Evolutionary conservation across 2,888 invertebrate species (phyloP).

Genomic region (Heliconius ethilla): DNA sequence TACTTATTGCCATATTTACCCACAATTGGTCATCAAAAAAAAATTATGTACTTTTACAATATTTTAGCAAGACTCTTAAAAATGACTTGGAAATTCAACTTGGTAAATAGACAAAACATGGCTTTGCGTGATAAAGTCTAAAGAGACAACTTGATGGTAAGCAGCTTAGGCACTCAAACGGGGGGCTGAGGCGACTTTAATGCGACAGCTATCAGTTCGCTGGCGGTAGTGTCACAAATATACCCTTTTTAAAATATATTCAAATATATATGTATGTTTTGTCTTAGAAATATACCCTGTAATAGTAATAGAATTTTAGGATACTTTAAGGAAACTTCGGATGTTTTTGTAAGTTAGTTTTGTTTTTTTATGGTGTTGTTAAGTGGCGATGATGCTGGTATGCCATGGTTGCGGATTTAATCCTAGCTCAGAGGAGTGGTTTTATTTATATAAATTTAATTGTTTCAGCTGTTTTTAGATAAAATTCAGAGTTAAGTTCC

Average conservation of each 20-base stretch:
- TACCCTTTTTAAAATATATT: conserved; percentile 12
- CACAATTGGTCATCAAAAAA: too few relatives aligned
- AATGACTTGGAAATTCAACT: not conserved
- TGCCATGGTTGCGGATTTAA: not conserved
- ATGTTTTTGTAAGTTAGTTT: not conserved
- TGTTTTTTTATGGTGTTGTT: not conserved
- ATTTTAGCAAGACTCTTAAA: not conserved
- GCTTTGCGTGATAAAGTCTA: conserved; percentile 19
- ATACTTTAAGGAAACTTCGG: not conserved
- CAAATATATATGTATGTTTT: not conserved
- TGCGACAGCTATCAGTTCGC: conserved; percentile 33
- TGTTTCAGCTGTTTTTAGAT: not conserved
- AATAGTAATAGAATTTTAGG: not conserved
- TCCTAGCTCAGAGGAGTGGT: not conserved
- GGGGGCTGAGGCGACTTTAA: conserved; percentile 30
- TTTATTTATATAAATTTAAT: not conserved
- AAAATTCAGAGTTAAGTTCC: too few relatives aligned
- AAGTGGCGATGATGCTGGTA: not conserved
- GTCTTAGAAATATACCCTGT: not conserved
- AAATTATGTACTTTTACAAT: not conserved
- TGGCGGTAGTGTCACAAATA: conserved; percentile 31
- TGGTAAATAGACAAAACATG: conserved; percentile 13
- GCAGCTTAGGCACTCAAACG: conserved; percentile 32
- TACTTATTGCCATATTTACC: too few relatives aligned
- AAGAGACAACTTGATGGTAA: conserved; percentile 30